A percentile compares a stretch with the other conserved stretches of the same genome.
phyloP scores from a whole-genome alignment of 2,113 vertebrate species.

The Clarias gariepinus region DNA sequence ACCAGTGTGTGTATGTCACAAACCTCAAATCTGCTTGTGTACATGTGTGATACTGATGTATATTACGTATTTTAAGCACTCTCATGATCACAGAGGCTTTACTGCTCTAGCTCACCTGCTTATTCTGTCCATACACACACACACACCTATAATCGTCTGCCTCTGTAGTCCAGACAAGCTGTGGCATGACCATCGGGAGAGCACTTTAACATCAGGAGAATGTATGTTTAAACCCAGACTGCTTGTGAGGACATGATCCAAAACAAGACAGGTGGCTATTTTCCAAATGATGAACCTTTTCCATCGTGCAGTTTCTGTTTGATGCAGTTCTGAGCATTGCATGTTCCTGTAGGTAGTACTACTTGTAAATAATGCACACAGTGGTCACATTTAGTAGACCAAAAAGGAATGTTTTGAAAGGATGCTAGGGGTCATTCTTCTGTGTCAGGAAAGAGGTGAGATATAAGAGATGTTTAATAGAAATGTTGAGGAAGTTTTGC shows the following conservation, averaged over 20 bases:
- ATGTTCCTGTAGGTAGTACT: background rate
- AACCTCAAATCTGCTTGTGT: slow-evolving; percentile 1
- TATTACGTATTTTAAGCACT: background rate
- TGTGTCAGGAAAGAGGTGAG: slow-evolving; percentile 39
- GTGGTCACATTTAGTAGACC: background rate
- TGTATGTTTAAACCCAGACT: slow-evolving; percentile 28
- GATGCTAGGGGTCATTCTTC: slow-evolving; percentile 30
- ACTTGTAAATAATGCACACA: slow-evolving; percentile 41
- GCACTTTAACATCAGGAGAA: slow-evolving; percentile 25
- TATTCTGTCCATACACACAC: background rate
- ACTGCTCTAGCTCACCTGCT: slow-evolving; percentile 20
- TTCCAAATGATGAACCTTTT: slow-evolving; percentile 4
- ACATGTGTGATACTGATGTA: background rate
- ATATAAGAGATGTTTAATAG: background rate
- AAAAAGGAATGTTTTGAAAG: background rate
- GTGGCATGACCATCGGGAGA: slow-evolving; percentile 27
- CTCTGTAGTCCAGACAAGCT: slow-evolving; percentile 39
- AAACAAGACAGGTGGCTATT: background rate
- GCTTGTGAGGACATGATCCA: slow-evolving; percentile 48
- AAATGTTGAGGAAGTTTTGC: background rate
- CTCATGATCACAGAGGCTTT: background rate
- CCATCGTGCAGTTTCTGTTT: background rate
- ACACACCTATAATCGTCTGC: background rate
- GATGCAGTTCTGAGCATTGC: background rate
- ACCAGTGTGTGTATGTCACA: background rate